A percentile compares a stretch with the other conserved stretches of the same genome.
phyloP scores from a whole-genome alignment of 2,113 vertebrate genomes.

The Cyprinodon variegatus region DNA sequence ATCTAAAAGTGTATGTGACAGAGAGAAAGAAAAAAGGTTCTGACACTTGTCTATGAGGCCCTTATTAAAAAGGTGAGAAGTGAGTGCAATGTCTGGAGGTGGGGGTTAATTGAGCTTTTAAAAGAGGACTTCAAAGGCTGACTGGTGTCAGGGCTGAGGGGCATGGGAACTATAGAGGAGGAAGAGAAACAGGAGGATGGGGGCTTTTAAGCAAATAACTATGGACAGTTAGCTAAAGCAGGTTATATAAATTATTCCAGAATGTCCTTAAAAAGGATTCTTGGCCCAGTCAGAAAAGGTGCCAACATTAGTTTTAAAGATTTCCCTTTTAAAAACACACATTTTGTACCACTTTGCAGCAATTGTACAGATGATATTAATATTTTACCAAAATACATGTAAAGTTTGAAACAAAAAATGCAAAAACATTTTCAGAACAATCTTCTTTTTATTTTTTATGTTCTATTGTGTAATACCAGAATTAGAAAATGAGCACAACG shows the following conservation, averaged over 20 bases:
- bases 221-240: background rate
- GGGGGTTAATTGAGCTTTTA: conserved; percentile 80
- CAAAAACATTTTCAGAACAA: too few relatives aligned
- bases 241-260: conserved; percentile 5
- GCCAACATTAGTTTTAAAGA: background rate
- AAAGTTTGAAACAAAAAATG: too few relatives aligned
- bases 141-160: conserved; percentile 76
- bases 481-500: too few relatives aligned
- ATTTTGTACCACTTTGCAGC: background rate
- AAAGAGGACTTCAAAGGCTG: conserved; percentile 82
- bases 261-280: background rate
- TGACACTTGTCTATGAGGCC: conserved; percentile 74
- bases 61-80: conserved; percentile 87
- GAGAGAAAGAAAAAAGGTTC: conserved; percentile 40
- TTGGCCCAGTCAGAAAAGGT: background rate
- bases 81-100: conserved; percentile 82
- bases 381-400: too few relatives aligned
- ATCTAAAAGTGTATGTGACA: conserved; percentile 45
- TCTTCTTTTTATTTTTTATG: too few relatives aligned
- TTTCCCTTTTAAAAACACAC: background rate
- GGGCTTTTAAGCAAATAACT: conserved; percentile 8
- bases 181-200: conserved; percentile 45
- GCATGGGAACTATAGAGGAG: conserved; percentile 55
- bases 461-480: too few relatives aligned
- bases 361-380: background rate